phyloP scores from a whole-genome alignment of 2,888 invertebrate genomes.

The Anthoptus insignis region DNA sequence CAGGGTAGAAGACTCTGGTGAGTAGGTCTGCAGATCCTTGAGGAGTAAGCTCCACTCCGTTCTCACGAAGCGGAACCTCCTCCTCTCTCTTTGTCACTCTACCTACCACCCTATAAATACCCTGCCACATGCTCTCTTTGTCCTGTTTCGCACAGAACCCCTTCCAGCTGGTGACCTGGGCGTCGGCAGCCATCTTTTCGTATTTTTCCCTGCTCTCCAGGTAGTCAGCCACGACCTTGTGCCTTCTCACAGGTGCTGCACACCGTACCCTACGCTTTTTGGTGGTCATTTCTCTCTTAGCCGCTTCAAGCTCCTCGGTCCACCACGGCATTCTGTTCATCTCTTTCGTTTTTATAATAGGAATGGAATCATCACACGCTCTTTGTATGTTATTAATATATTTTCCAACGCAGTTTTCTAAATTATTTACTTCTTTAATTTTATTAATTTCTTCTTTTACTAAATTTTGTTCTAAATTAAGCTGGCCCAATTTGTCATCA shows the following conservation, averaged over 20 bases:
- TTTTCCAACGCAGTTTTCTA: no score
- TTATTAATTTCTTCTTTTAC: constrained; percentile 17
- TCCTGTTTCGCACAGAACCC: constrained; percentile 2
- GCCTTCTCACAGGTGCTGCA: no score
- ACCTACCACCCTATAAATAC: constrained; percentile 11
- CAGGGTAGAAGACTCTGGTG: constrained; percentile 25
- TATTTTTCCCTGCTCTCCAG: no score
- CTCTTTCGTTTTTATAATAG: constrained; percentile 2
- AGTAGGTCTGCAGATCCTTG: constrained; percentile 18
- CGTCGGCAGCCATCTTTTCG: no score
- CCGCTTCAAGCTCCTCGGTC: constrained; percentile 2
- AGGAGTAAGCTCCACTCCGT: constrained; percentile 18
- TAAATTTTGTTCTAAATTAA: background rate
- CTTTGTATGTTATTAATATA: no score
- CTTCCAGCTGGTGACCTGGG: no score
- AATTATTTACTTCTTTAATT: background rate
- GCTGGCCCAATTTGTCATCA: constrained; percentile 12
- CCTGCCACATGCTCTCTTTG: constrained; percentile 27
- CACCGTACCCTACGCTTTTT: no score
- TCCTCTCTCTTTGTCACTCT: constrained; percentile 12
- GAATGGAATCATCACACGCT: background rate
- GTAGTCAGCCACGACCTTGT: no score
- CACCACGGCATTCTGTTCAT: constrained; percentile 28
- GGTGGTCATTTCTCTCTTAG: constrained; percentile 1
- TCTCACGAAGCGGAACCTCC: constrained; percentile 11